Evolutionary conservation across 2,113 vertebrate genomes (phyloP), one percentile per base, ranked within the genome.

Genomic region (Echinops telfairi): DNA sequence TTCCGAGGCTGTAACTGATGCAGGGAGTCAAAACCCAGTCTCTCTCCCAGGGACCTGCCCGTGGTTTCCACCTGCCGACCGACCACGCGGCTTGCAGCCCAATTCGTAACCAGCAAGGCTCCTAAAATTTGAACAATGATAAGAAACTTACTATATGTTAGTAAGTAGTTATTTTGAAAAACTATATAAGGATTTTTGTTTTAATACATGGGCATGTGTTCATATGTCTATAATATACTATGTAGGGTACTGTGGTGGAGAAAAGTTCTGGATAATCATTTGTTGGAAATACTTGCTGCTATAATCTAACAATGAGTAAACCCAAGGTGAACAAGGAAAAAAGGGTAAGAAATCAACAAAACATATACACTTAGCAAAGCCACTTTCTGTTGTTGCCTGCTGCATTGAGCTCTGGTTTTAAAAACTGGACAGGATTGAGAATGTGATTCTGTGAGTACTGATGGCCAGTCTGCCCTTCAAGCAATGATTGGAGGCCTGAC

Each of bases 221-320:
- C 81, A 31, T 77, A 47, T 53, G 47, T 53, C 47, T 53, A 10
- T 53, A 53, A 53, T 53, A 53, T 11, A 53, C 20, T 76, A 2
- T 40, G 1, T 25, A 86, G 53, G 78, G 40, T 8, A 85, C 83
- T 58, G 71, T 38, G 82, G 60, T 75, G 33, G 81, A 93, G 92
- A 91, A 88, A 77, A 33, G n/a, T 68, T 88, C 11, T 84, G 33
- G 90, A 77, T 76, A 36, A 71, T 22, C 71, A 38, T 23, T 60
- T 86, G 57, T 60, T 77, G 64, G 86, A 88, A 82, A 86, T 79
- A 47, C 6, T 76, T 58, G 20, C 38, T 27, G 73, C 47, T 87
- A 40, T 78, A 22, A 71, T 14, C 66, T 33, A 77, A 89, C 31
- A 47, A n/a, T 83, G 76, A 82, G 82, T 73, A 88, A 92, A 71